Conservation (phyloP, 2,888 invertebrate species). For the Empis livida region DNA sequence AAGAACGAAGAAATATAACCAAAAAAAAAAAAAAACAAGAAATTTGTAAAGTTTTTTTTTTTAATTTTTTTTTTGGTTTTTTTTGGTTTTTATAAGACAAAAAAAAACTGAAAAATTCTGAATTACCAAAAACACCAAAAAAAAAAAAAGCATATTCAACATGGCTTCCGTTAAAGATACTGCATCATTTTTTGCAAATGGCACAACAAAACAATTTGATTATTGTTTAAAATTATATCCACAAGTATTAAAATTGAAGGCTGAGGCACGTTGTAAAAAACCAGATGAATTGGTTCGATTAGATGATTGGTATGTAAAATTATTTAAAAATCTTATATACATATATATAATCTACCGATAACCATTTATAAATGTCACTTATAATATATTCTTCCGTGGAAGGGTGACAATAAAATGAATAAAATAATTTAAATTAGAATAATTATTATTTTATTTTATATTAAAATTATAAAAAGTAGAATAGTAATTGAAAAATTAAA, state of each 20-base stretch:
- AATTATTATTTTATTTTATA: too few species aligned
- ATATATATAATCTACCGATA: constrained; percentile 6
- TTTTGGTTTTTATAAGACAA: background rate
- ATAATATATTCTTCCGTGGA: too few species aligned
- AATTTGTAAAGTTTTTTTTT: too few species aligned
- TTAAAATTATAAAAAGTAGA: too few species aligned
- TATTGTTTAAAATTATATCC: constrained; percentile 83
- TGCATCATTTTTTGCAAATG: constrained; percentile 87
- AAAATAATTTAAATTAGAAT: too few species aligned
- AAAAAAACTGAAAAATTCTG: background rate
- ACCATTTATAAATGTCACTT: too few species aligned
- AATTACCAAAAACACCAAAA: background rate
- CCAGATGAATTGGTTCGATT: constrained; percentile 88
- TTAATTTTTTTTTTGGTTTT: too few species aligned
- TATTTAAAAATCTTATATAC: too few species aligned
- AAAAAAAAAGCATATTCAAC: constrained; percentile 33
- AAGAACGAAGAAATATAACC: too few species aligned
- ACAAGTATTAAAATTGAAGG: constrained; percentile 80
- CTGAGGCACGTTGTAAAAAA: constrained; percentile 81
- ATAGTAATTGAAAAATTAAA: too few species aligned
- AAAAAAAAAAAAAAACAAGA: too few species aligned
- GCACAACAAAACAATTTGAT: constrained; percentile 49
- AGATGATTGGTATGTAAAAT: constrained; percentile 91
- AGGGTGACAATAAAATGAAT: too few species aligned
- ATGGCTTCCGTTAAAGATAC: constrained; percentile 81